Conservation (phyloP, 2,888 invertebrate genomes). For the Oscheius sp. region DNA sequence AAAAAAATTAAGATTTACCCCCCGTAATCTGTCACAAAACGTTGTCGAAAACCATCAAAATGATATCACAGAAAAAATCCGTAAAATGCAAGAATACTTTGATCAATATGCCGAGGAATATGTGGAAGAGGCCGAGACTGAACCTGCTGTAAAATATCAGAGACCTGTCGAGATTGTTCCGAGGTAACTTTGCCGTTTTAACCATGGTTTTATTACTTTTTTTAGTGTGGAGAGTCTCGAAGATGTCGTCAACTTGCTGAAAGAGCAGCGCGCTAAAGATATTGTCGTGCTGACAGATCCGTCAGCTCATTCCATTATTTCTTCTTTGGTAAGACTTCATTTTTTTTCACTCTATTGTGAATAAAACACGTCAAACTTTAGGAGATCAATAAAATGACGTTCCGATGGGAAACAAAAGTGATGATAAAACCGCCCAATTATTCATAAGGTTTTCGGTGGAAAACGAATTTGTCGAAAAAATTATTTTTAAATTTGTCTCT, state of each 20-base stretch:
- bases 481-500: no score
- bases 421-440: no score
- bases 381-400: no score
- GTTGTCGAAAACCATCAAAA: neutral
- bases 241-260: slow-evolving; percentile 26
- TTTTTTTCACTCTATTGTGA: neutral
- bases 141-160: neutral
- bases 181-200: neutral
- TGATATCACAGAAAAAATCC: slow-evolving; percentile 23
- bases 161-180: neutral
- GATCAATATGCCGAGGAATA: slow-evolving; percentile 41
- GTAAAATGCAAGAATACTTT: slow-evolving; percentile 39
- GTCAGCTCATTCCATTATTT: neutral
- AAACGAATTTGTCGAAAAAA: no score
- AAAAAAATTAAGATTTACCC: neutral
- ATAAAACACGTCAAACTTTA: no score
- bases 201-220: slow-evolving; percentile 2
- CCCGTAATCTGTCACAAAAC: neutral
- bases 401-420: no score
- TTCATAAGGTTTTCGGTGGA: no score
- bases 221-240: slow-evolving; percentile 29
- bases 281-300: slow-evolving; percentile 29
- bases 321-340: slow-evolving; percentile 15
- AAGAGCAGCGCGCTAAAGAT: slow-evolving; percentile 16
- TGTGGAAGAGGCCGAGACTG: slow-evolving; percentile 20